Evolutionary conservation across 1,140 invertebrate genomes (phyloP).

Genomic region (Drosophila ananassae): DNA sequence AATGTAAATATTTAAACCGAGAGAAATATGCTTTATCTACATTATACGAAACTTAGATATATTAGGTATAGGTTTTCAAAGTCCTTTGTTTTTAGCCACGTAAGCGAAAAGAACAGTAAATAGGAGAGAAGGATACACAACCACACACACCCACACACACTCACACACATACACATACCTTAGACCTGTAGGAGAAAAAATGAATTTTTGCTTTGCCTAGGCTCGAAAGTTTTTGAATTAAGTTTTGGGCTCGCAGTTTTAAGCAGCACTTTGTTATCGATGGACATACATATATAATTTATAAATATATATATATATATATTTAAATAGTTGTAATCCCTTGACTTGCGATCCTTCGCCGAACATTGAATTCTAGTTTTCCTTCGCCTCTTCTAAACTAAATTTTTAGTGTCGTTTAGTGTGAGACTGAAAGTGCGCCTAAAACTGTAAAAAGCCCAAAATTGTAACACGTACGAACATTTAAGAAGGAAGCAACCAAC

Average conservation of each 20-base stretch:
- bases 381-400: background rate
- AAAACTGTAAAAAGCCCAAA: conserved; percentile 46
- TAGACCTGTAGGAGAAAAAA: conserved; percentile 25
- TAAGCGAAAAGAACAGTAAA: conserved; percentile 18
- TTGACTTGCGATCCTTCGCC: conserved; percentile 8
- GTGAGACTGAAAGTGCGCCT: conserved; percentile 74
- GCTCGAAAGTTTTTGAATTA: conserved; percentile 38
- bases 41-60: conserved; percentile 56
- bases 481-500: conserved; percentile 1
- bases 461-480: background rate
- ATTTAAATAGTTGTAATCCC: conserved; percentile 24
- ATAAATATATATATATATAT: conserved; percentile 8
- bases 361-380: conserved; percentile 11
- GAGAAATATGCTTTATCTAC: conserved; percentile 71
- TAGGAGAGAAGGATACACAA: conserved; percentile 3
- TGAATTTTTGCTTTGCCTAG: conserved; percentile 49
- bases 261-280: conserved; percentile 53
- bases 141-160: conserved; percentile 9
- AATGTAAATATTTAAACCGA: conserved; percentile 68
- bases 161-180: background rate
- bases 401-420: conserved; percentile 56
- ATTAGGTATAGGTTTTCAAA: conserved; percentile 41
- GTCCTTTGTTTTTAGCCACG: conserved; percentile 47
- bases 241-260: conserved; percentile 45
- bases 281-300: conserved; percentile 27